A percentile compares a stretch with the other conserved stretches of the same genome.
Evolutionary conservation across 2,888 invertebrate genomes (phyloP).

Genomic region (Brassicogethes aeneus): DNA sequence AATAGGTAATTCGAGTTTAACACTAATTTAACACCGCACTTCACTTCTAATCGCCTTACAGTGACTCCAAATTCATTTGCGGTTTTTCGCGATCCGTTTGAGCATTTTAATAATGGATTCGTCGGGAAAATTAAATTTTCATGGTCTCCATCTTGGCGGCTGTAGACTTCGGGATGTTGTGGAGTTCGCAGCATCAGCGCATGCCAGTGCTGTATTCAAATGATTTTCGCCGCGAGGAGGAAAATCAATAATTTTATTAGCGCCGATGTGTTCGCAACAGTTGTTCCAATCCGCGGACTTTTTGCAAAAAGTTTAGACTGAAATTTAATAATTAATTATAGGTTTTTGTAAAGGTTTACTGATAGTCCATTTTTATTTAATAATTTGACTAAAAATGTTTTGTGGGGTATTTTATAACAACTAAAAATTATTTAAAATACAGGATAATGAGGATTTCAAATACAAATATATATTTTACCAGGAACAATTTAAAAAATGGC

Average conservation of each 20-base stretch:
- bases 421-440: too few species aligned
- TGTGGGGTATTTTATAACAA: too few species aligned
- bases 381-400: too few species aligned
- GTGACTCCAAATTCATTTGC: not conserved
- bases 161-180: conserved; percentile 30
- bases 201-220: not conserved
- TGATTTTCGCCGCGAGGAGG: not conserved
- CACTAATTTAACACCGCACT: not conserved
- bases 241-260: conserved; percentile 5
- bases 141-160: conserved; percentile 36
- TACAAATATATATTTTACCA: too few species aligned
- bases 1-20: conserved; percentile 4
- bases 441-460: too few species aligned
- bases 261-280: not conserved
- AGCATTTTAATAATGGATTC: conserved; percentile 18
- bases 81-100: not conserved
- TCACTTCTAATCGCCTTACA: not conserved
- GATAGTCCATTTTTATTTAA: too few species aligned
- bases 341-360: too few species aligned
- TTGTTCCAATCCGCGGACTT: too few species aligned
- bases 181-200: conserved; percentile 29
- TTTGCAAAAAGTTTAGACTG: too few species aligned
- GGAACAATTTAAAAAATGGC: too few species aligned
- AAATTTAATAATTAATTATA: too few species aligned
- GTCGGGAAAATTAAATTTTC: conserved; percentile 26